Base-by-base conservation (phyloP, 92 coral and sea anemone species). In the Epizoanthus fatuus region DNA sequence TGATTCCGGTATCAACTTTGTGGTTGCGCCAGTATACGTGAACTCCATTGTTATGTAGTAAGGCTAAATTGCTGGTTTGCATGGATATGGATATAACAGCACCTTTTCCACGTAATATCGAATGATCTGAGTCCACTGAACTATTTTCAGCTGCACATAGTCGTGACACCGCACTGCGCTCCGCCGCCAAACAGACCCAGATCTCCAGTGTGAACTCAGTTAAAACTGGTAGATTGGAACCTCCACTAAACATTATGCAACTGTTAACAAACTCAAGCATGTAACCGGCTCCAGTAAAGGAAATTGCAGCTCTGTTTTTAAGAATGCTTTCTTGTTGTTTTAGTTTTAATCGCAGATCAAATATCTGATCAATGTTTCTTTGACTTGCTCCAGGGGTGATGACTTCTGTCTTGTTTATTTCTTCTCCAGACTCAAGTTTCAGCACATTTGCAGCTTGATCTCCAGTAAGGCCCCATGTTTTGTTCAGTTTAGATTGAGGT, bases 211-310 rank as follows among this genome's bases (percentile, higher is more conserved):
- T 91, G 22, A 91, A 62, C 79, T 91, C 94, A 5, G 90, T 52
- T 17, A 91, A 69, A 17, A 87, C 83, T 13, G 91, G 94, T 19
- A 77, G 81, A 12, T 74, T 52, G 12, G 81, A 66, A 12, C 59
- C 86, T 44, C 85, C 71, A 13, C n/a, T 49, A 35, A 84, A 73
- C 45, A 77, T 32, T 16, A 87, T 19, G 53, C 85, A 75, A 42
- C 79, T 75, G 16, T 22, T 59, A 64, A 63, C 54, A 63, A 91
- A 70, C 4, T 88, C 84, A 17, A 91, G 71, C 92, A 87, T 91
- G 72, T 81, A 91, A 22, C 94, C 89, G 44, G 91, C 94, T 38
- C 94, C 94, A n/a, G 88, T 75, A 42, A 79, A 83, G 60, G 71
- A 58, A 29, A 45, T 71, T 60, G 84, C 88, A 53, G 63, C 57